Evolutionary conservation across 2,797 vertebrate species (phyloP).

Genomic region (Cygnus olor): DNA sequence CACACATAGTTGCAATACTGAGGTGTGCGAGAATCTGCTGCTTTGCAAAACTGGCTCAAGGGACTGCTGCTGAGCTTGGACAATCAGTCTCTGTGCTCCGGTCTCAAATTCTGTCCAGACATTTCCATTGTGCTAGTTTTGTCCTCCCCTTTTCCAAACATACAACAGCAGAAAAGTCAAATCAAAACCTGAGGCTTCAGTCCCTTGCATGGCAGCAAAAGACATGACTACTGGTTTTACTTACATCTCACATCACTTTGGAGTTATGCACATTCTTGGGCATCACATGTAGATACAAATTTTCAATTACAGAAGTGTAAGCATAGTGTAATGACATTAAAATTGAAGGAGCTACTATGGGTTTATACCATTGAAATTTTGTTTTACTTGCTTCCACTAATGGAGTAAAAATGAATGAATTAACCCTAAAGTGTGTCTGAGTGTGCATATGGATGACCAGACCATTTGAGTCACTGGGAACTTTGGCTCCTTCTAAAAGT

Average conservation of each 20-base stretch:
- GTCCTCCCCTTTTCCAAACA: neutral
- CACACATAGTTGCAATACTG: fast-evolving
- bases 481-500: neutral
- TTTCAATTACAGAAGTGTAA: neutral
- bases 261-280: fast-evolving
- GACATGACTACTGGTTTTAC: neutral
- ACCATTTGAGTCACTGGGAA: neutral
- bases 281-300: neutral
- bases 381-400: neutral
- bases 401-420: neutral
- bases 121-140: neutral
- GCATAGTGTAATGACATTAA: neutral
- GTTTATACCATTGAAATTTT: neutral
- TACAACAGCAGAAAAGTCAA: neutral
- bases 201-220: neutral
- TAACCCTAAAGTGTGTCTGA: neutral
- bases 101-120: neutral
- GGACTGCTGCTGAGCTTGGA: neutral
- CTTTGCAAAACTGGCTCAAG: neutral
- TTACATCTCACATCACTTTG: neutral
- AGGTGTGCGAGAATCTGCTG: neutral
- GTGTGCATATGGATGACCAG: neutral
- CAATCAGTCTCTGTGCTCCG: fast-evolving
- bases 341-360: neutral
- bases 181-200: neutral